Percentiles rank a stretch among this genome's conserved stretches.
Conservation (phyloP, 2,797 vertebrate species). For the Brachymystax lenok region DNA sequence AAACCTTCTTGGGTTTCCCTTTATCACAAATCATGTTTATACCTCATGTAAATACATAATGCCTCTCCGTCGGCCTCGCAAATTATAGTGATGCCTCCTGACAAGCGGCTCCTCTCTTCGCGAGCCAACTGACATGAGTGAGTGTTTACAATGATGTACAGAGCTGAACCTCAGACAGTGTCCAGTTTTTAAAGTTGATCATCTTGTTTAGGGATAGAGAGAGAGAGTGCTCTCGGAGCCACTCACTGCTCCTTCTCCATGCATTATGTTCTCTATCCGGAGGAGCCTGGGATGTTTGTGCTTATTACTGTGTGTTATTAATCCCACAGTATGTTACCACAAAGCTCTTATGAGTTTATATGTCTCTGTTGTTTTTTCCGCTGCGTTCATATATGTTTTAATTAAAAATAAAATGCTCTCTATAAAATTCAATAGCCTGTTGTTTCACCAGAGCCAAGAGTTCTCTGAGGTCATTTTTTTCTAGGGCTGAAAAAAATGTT, state of each 20-base stretch:
- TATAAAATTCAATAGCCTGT: background rate
- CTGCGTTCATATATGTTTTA: constrained; percentile 1
- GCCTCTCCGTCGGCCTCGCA: constrained; percentile 10
- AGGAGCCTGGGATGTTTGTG: background rate
- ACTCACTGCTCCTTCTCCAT: background rate
- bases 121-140: constrained; percentile 35
- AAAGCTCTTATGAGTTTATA: background rate
- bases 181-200: constrained; percentile 38
- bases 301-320: background rate
- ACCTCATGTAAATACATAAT: background rate
- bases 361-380: background rate
- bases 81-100: constrained; percentile 28
- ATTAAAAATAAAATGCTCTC: background rate
- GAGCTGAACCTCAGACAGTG: constrained; percentile 22
- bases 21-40: constrained; percentile 17
- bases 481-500: background rate
- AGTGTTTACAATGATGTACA: constrained; percentile 31
- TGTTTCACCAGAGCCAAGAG: background rate
- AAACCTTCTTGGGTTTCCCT: background rate
- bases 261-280: background rate
- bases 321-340: background rate
- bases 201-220: constrained; percentile 25
- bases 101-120: constrained; percentile 30
- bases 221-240: background rate
- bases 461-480: background rate